A percentile compares a stretch with the other conserved stretches of the same genome.
These are phyloP conservation scores for Carassius carassius DNA, from an alignment of 2,113 vertebrate genomes.

Conservation along the genomic window DNA sequence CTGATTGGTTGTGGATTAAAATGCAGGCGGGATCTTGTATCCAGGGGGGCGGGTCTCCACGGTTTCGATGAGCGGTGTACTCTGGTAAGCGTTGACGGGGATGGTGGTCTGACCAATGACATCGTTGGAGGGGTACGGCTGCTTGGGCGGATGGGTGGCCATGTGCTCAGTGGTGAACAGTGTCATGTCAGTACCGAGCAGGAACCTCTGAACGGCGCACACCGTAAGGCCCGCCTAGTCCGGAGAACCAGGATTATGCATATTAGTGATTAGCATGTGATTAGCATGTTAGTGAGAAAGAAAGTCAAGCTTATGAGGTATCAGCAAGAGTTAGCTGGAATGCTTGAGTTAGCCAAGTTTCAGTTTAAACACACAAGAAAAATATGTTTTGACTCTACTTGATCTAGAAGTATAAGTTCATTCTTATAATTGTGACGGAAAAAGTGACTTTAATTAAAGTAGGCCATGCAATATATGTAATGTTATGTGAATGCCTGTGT, in stretches of 20 bases:
- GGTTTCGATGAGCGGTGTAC: conserved; percentile 90
- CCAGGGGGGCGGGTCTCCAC: conserved; percentile 86
- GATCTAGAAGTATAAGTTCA: background rate
- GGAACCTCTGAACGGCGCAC: conserved; percentile 88
- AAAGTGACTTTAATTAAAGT: background rate
- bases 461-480: background rate
- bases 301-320: background rate
- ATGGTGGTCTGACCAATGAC: conserved; percentile 72
- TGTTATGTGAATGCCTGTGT: background rate
- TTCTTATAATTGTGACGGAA: background rate
- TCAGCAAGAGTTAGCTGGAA: conserved; percentile 21
- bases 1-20: conserved; percentile 68
- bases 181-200: conserved; percentile 89
- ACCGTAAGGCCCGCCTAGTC: conserved; percentile 84
- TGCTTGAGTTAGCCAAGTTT: background rate
- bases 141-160: conserved; percentile 64
- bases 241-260: conserved; percentile 34
- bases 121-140: conserved; percentile 85
- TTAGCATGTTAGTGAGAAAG: conserved; percentile 56
- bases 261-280: conserved; percentile 23
- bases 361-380: background rate
- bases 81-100: conserved; percentile 91
- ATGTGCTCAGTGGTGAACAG: conserved; percentile 90
- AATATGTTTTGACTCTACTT: background rate
- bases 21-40: conserved; percentile 87